Conservation (phyloP, 2,797 vertebrate species). For the Myiotriccus ornatus region DNA sequence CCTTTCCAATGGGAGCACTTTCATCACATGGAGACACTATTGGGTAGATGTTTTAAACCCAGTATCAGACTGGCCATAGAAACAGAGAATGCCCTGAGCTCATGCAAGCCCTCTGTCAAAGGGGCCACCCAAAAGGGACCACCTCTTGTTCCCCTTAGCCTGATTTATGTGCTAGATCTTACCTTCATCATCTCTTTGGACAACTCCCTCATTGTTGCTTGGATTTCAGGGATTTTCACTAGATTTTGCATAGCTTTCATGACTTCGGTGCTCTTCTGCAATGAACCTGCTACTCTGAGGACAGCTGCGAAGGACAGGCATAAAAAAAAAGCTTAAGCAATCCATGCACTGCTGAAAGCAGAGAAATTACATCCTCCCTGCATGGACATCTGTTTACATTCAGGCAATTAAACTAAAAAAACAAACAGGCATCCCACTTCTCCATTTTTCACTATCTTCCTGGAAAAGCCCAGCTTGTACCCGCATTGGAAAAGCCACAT, state of each 20-base stretch:
- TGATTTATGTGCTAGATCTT: neutral
- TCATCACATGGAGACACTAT: neutral
- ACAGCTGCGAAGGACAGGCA: conserved; percentile 79
- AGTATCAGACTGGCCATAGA: neutral
- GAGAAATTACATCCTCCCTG: neutral
- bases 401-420: neutral
- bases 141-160: rapidly evolving
- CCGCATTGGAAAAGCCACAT: rapidly evolving
- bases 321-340: neutral
- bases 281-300: conserved; percentile 87
- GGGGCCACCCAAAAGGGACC: neutral
- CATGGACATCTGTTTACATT: rapidly evolving
- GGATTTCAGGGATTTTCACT: conserved; percentile 95
- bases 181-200: conserved; percentile 99
- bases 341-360: neutral
- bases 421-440: rapidly evolving
- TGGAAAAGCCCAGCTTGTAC: neutral
- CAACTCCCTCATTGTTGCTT: conserved; percentile 95
- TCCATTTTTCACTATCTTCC: neutral
- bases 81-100: neutral
- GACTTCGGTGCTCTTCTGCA: conserved; percentile 97
- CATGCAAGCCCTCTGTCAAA: neutral
- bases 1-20: neutral
- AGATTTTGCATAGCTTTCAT: conserved; percentile 98
- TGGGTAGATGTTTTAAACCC: neutral